phyloP scores from a whole-genome alignment of 2,888 invertebrate species.

The Anoncus sp. region DNA sequence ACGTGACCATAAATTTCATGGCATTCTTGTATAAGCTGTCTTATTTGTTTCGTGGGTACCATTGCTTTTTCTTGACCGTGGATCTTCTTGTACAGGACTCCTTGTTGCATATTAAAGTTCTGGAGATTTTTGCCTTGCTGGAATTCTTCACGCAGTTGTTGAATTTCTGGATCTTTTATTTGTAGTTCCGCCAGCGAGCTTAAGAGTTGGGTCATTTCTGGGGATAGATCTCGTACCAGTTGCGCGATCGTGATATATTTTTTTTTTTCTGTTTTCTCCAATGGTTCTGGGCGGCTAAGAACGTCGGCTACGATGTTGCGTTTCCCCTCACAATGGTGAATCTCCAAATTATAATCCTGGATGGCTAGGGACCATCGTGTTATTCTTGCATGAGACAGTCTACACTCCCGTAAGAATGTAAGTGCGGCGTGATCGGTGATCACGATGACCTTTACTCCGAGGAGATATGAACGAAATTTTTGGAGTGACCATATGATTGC shows the following conservation, averaged over 20 bases:
- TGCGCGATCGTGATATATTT: background rate
- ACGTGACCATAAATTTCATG: conserved; percentile 13
- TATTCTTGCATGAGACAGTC: conserved; percentile 22
- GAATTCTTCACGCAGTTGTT: too few relatives aligned
- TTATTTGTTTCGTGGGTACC: background rate
- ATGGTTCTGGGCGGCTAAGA: conserved; percentile 18
- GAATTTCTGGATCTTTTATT: too few relatives aligned
- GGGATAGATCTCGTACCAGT: background rate
- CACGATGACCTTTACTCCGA: conserved; percentile 22
- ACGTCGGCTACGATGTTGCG: conserved; percentile 28
- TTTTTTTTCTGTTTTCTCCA: too few relatives aligned
- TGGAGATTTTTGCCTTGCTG: too few relatives aligned
- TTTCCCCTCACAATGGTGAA: conserved; percentile 31
- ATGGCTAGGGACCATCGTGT: conserved; percentile 40
- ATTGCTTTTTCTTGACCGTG: background rate
- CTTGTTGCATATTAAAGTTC: too few relatives aligned
- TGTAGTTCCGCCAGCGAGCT: too few relatives aligned
- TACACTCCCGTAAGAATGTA: conserved; percentile 31
- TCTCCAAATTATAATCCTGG: conserved; percentile 35
- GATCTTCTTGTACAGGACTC: background rate
- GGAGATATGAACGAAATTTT: too few relatives aligned
- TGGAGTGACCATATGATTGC: conserved; percentile 38
- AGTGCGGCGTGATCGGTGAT: conserved; percentile 51
- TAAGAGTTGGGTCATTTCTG: background rate
- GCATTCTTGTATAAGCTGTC: background rate